Evolutionary conservation across 2,113 vertebrate genomes (phyloP).

Genomic region (Anas platyrhynchos): DNA sequence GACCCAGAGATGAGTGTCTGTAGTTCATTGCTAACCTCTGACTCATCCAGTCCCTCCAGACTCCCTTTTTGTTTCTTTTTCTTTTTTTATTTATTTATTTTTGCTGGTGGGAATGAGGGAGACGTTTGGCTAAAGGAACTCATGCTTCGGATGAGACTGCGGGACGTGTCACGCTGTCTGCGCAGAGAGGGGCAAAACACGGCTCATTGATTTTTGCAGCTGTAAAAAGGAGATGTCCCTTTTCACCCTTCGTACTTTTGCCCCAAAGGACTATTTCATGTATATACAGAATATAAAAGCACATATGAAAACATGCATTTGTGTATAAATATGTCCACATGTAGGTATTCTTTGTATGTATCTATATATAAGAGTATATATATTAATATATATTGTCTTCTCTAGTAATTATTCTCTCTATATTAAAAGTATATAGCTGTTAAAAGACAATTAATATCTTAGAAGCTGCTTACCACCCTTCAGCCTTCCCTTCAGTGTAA

Average conservation of each 20-base stretch:
- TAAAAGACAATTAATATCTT: not conserved
- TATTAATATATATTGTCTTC: not conserved
- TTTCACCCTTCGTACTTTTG: not conserved
- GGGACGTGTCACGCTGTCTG: not conserved
- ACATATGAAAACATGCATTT: not conserved
- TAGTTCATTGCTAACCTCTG: constrained; percentile 53
- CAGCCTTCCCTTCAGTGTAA: not conserved
- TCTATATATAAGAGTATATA: not conserved
- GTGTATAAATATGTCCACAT: not conserved
- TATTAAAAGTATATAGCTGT: not conserved
- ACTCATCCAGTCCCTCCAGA: constrained; percentile 36
- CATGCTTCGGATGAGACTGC: not conserved
- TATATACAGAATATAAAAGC: not conserved
- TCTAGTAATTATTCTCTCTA: not conserved
- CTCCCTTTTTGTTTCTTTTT: constrained; percentile 48
- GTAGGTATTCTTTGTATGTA: not conserved
- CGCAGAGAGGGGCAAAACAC: not conserved
- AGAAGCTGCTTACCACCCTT: not conserved
- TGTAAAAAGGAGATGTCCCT: not conserved
- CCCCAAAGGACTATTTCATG: not conserved
- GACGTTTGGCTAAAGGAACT: not conserved
- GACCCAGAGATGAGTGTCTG: constrained; percentile 41
- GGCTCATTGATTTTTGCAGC: not conserved
- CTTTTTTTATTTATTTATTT: constrained; percentile 46
- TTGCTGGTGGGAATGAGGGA: constrained; percentile 20